Conservation (phyloP, 1,140 invertebrate species). For the Aplysia californica region DNA sequence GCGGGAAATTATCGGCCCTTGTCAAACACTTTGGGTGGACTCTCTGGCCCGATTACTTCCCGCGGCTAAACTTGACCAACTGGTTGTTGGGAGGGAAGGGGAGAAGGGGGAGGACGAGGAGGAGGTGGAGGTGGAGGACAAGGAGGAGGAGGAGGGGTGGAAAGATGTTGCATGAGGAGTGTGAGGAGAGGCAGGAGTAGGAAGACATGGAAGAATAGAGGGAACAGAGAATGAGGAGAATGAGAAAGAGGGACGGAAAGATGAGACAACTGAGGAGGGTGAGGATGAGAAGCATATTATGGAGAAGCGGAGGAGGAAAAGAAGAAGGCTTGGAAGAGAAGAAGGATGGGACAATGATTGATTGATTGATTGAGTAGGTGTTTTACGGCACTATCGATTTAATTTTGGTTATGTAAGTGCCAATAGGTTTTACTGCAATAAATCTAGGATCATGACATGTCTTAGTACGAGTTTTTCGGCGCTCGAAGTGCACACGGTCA, state of each 20-base stretch:
- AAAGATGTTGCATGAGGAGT: not conserved
- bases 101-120: not conserved
- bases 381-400: no score
- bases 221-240: not conserved
- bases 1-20: no score
- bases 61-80: no score
- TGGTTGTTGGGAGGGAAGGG: no score
- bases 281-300: not conserved
- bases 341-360: not conserved
- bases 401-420: no score
- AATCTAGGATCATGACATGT: no score
- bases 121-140: not conserved
- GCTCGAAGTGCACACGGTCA: no score
- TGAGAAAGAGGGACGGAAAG: not conserved
- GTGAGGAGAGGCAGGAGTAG: not conserved
- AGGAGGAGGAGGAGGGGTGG: not conserved
- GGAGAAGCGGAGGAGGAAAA: not conserved
- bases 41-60: no score
- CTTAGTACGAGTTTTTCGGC: no score
- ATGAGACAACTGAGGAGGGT: not conserved
- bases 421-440: no score
- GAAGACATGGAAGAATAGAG: not conserved
- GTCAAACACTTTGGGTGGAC: no score
- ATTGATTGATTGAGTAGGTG: no score
- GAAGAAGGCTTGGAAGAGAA: not conserved